A percentile compares a stretch with the other conserved stretches of the same genome.
Evolutionary conservation across 2,113 vertebrate species (phyloP).

Genomic region (Misgurnus mizolepis): DNA sequence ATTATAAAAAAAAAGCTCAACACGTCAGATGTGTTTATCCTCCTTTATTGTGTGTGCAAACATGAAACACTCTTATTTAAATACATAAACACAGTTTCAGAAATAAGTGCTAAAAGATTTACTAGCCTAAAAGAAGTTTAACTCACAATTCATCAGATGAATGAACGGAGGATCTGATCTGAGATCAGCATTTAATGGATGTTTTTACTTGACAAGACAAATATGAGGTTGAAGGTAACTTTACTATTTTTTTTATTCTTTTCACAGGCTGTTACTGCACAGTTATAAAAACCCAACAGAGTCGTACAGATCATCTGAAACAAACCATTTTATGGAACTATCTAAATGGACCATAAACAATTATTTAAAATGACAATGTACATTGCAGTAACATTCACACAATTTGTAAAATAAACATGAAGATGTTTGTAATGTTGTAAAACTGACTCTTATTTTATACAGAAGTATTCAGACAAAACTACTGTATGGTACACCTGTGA

Average conservation of each 20-base stretch:
- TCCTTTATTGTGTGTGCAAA: slow-evolving; percentile 16
- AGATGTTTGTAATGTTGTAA: background rate
- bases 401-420: slow-evolving; percentile 5
- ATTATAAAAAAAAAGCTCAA: background rate
- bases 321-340: background rate
- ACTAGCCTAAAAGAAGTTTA: background rate
- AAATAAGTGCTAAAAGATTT: slow-evolving; percentile 6
- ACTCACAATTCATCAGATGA: background rate
- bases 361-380: background rate
- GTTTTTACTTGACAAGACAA: background rate
- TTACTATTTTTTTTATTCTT: background rate
- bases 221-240: background rate
- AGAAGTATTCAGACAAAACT: background rate
- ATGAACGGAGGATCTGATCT: background rate
- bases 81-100: slow-evolving; percentile 12
- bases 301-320: background rate
- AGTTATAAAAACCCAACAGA: background rate
- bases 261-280: background rate
- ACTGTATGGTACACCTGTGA: background rate
- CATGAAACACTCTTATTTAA: background rate
- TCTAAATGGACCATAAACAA: background rate
- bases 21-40: background rate
- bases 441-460: background rate
- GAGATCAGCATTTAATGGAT: background rate
- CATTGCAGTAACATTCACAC: background rate